Base-by-base conservation (phyloP, 1,140 invertebrate species). In the Forficula auricularia region DNA sequence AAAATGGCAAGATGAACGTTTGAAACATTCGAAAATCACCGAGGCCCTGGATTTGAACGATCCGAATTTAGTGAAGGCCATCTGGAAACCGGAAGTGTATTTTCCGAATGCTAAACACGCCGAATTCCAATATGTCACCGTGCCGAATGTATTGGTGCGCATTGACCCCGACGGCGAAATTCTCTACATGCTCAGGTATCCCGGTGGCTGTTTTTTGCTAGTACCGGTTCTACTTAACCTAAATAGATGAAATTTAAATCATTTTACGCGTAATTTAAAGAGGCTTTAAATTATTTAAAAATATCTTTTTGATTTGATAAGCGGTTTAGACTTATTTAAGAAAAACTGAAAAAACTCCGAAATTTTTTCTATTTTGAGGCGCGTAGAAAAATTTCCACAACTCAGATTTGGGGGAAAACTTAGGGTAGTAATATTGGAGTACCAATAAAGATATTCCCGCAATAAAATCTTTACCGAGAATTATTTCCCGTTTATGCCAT, bases 51-150 rank as follows among this genome's bases (percentile, higher is more conserved):
- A 72, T 46, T 53, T 73, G 3, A 72, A 68, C 48, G 70, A 73
- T 52, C 66, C 66, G 2, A 64, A 65, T 39, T 52, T 75, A 32
- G 66, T 75, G 1, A 66, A 69, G 47, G 59, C 62, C 34, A 68
- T 79, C 40, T 78, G 76, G 77, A 71, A 77, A 42, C 75, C 75
- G 0, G 74, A 79, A 52, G 67, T 75, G 2, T 79, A 76, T 54
- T 77, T 79, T 50, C 65, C 70, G 19, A 79, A 79, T 54, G 75
- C 73, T 18, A 79, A 77, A 56, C 62, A 70, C 44, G 75, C 71
- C 0, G 68, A 71, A 48, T 75, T 75, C 51, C 73, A 76, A 54
- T 71, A 69, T 48, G 73, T 75, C 15, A 75, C 71, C 0, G 72
- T 79, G 9, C 72, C 77, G 3, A 79, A 79, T 53, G 73, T 76